phyloP scores from a whole-genome alignment of 92 coral and sea anemone species.

The Phenganax subtilis region DNA sequence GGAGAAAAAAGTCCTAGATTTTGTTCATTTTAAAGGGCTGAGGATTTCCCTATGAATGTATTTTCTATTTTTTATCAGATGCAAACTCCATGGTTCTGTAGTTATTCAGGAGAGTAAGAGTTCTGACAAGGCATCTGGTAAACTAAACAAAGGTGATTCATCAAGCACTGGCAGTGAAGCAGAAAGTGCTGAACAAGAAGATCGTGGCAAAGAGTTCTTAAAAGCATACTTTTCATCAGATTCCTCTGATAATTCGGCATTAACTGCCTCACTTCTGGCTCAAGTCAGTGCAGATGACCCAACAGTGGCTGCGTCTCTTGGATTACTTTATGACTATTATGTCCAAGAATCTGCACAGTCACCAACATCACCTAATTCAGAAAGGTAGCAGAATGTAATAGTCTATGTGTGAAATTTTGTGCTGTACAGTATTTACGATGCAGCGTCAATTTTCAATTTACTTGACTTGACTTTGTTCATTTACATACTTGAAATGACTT shows the following conservation, averaged over 20 bases:
- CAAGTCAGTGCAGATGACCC: slow-evolving; percentile 95
- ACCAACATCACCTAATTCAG: slow-evolving; percentile 80
- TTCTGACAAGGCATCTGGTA: background rate
- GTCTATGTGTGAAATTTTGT: background rate
- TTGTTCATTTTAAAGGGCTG: too few species aligned
- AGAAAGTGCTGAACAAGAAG: slow-evolving; percentile 64
- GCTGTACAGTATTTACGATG: background rate
- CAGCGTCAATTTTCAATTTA: background rate
- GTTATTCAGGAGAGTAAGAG: slow-evolving; percentile 23
- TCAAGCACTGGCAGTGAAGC: slow-evolving; percentile 38
- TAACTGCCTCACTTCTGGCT: slow-evolving; percentile 76
- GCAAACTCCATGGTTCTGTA: slow-evolving; percentile 16
- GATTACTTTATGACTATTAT: slow-evolving; percentile 90
- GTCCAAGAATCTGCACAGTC: slow-evolving; percentile 83
- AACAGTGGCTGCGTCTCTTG: slow-evolving; percentile 85
- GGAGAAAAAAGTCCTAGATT: too few species aligned
- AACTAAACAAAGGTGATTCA: slow-evolving; percentile 16
- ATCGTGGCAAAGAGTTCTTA: slow-evolving; percentile 65
- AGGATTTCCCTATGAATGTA: too few species aligned
- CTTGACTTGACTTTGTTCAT: background rate
- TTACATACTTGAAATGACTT: background rate
- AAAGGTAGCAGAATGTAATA: slow-evolving; percentile 50
- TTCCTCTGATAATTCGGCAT: slow-evolving; percentile 76
- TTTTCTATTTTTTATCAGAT: background rate
- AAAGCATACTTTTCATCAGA: slow-evolving; percentile 89